phyloP scores from a whole-genome alignment of 2,888 invertebrate genomes.

The Endotricha flammealis region DNA sequence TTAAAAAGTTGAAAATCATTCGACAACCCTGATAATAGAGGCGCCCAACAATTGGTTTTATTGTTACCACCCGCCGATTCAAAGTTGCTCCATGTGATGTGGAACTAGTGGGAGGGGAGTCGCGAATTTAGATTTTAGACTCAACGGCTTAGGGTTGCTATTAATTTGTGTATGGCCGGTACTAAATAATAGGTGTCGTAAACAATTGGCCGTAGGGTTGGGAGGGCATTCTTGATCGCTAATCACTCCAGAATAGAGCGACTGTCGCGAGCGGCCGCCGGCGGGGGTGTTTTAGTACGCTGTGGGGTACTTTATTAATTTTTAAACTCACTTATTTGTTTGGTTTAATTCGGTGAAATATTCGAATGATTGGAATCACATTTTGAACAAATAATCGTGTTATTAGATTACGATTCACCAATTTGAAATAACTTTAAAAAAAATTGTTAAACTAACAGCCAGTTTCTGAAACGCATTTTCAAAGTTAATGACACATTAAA shows the following conservation, averaged over 20 bases:
- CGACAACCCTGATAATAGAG: conserved; percentile 39
- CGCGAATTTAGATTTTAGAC: conserved; percentile 17
- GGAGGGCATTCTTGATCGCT: conserved; percentile 44
- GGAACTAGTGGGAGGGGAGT: background rate
- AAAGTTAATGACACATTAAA: no score
- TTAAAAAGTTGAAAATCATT: conserved; percentile 33
- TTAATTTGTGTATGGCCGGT: conserved; percentile 24
- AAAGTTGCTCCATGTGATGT: conserved; percentile 42
- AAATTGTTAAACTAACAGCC: no score
- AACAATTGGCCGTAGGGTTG: conserved; percentile 51
- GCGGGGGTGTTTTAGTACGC: conserved; percentile 23
- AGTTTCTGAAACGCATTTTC: no score
- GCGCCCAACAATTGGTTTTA: conserved; percentile 61
- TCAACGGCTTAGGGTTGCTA: conserved; percentile 25
- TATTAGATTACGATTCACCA: no score
- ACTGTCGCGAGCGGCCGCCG: conserved; percentile 18
- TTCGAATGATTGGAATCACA: background rate
- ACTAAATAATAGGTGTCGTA: conserved; percentile 59
- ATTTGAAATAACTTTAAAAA: no score
- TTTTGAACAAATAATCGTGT: no score
- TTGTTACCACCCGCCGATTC: conserved; percentile 72
- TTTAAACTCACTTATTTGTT: conserved; percentile 29
- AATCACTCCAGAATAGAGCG: conserved; percentile 46
- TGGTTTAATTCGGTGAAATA: conserved; percentile 20
- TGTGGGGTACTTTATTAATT: conserved; percentile 61